Evolutionary conservation across 2,113 vertebrate genomes (phyloP).

Genomic region (Pholis gunnellus): DNA sequence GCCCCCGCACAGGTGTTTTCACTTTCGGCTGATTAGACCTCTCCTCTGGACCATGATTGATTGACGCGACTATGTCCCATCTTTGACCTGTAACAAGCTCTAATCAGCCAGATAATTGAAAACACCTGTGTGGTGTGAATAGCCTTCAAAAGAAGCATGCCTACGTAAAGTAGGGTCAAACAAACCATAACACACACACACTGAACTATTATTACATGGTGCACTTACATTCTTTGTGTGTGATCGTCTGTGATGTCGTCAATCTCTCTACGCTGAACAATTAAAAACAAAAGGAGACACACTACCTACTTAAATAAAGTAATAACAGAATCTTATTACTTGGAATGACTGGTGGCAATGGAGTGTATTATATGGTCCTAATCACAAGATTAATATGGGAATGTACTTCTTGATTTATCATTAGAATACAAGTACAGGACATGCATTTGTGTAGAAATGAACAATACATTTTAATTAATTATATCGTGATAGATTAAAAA

Average conservation of each 20-base stretch:
- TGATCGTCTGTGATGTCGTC: not conserved
- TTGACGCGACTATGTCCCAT: not conserved
- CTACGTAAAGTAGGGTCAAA: not conserved
- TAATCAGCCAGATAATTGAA: not conserved
- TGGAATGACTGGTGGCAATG: not conserved
- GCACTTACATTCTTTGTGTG: not conserved
- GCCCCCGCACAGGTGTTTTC: not conserved
- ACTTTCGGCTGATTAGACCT: not conserved
- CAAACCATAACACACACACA: not conserved
- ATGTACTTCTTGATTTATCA: not conserved
- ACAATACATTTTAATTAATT: not conserved
- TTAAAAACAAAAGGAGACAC: not conserved
- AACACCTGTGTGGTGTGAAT: not conserved
- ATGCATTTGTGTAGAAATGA: not conserved
- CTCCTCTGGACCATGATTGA: not conserved
- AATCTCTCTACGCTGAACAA: not conserved
- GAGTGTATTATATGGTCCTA: slow-evolving; percentile 6
- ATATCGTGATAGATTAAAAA: not conserved
- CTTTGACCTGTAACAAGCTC: not conserved
- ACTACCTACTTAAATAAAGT: not conserved
- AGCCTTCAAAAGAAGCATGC: not conserved
- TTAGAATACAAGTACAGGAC: not conserved
- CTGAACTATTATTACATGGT: not conserved
- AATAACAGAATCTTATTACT: not conserved
- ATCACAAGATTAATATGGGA: not conserved